Base-by-base conservation (phyloP, 2,113 vertebrate species). In the Collichthys lucidus region DNA sequence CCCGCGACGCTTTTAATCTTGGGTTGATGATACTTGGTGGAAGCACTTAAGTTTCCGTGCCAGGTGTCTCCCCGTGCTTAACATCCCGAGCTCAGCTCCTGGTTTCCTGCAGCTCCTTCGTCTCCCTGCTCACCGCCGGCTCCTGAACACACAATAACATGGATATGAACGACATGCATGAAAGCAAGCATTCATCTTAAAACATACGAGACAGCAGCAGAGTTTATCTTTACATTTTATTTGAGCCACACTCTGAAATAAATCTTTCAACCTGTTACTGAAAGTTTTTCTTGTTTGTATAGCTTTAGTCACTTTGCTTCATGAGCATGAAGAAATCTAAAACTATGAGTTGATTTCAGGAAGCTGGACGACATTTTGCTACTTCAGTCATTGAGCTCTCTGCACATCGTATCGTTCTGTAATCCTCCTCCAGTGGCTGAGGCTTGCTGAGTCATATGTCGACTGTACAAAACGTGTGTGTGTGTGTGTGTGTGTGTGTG, bases 21-120 rank as follows among this genome's bases (percentile, higher is more conserved):
- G 77, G 79, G 65, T 87, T 92, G 92, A 93, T 93, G 93, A 85
- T 86, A 89, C 92, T 91, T 91, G 89, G 87, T 91, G 89, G 85
- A 86, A 89, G 87, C 88, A 90, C 90, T 91, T 90, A 86, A 80
- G 91, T 89, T 85, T 76, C 86, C 75, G 82, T 80, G 83, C 90
- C 93, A 93, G 91, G 91, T 91, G 91, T 90, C 89, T 87, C 80
- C 72, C 81, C 22, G 22, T 80, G 80, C 86, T 87, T 91, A 88
- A 87, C 83, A 90, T 86, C 86, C 66, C 42, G 10, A 72, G 87
- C 87, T 89, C 75, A 82, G 87, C 87, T 83, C 71, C 74, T 89
- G 74, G 8, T 80, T 40, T 83, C 66, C 78, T 64, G 64, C 50
- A 19, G 61, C 74, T 82, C 59, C 70, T 72, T 60, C 3, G 47